Base-by-base conservation (phyloP, 1,140 invertebrate species). In the Elysia chlorotica region DNA sequence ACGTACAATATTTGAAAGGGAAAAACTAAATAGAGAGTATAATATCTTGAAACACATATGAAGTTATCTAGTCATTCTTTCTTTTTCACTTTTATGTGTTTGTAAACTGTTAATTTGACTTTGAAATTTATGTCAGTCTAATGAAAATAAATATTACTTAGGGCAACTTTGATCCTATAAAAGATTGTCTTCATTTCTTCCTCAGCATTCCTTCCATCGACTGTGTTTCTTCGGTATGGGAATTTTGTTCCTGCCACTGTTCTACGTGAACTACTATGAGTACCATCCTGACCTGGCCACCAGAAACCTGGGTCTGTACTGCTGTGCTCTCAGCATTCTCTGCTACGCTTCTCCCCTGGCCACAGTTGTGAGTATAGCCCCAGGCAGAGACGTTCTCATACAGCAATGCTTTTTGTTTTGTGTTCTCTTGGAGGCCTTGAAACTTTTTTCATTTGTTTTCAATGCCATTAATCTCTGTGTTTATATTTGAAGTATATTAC, bases 321-420 rank as follows among this genome's bases (percentile, higher is more conserved):
- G 57, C 35, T 62, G 57, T 25, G 35, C 35, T n/a, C 35, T 71
- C n/a, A 71, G 57, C 48, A 35, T 71, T 10, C 1, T 63, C n/a
- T 61, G 57, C 23, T 71, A 71, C 48, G 69, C 69, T 31, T 71
- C 69, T 37, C 69, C 69, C 19, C 33, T 71, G 38, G 69, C 69
- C 35, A 71, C 69, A 30, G 21, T 71, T 37, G 69, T 71, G 63
- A 59, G 56, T 59, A 41, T 68, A n/a, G n/a, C n/a, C n/a, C n/a
- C n/a, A n/a, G n/a, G n/a, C n/a, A n/a, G n/a, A n/a, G n/a, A n/a
- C n/a, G n/a, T n/a, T n/a, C n/a, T n/a, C n/a, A n/a, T n/a, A n/a
- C n/a, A n/a, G n/a, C n/a, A n/a, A n/a, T n/a, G n/a, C n/a, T n/a
- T n/a, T n/a, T n/a, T n/a, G n/a, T n/a, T n/a, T n/a, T n/a, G n/a